Conservation (phyloP, 2,888 invertebrate species). For the Amphipyra berbera region DNA sequence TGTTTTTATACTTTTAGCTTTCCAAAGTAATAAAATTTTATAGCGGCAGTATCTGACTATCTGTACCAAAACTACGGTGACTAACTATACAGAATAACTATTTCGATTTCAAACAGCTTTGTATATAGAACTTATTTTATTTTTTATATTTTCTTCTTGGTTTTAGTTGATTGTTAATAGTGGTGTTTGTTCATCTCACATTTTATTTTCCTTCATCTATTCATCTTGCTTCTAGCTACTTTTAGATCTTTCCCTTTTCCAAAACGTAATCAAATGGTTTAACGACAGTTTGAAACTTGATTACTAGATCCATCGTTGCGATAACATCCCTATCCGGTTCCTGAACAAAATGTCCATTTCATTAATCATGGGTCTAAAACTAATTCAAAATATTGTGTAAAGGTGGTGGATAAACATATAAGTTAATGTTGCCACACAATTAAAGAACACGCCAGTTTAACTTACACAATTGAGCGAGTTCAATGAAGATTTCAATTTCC, state of each 20-base stretch:
- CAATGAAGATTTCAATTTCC: slow-evolving; percentile 3
- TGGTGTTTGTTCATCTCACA: slow-evolving; percentile 36
- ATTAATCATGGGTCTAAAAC: too few relatives aligned
- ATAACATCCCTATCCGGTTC: too few relatives aligned
- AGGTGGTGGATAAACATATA: neutral
- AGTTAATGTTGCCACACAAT: neutral
- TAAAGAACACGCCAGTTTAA: neutral
- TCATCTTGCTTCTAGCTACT: slow-evolving; percentile 50
- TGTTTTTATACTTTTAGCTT: slow-evolving; percentile 34
- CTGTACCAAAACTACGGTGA: slow-evolving; percentile 21
- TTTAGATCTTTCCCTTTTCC: slow-evolving; percentile 12
- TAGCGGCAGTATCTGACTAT: slow-evolving; percentile 22
- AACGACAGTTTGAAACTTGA: too few relatives aligned
- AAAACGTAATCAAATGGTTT: too few relatives aligned
- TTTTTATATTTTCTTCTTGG: slow-evolving; percentile 22
- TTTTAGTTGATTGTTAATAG: slow-evolving; percentile 29
- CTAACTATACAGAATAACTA: slow-evolving; percentile 23
- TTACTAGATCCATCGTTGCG: too few relatives aligned
- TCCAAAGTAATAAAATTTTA: slow-evolving; percentile 44
- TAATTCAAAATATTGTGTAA: too few relatives aligned
- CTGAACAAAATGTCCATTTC: neutral
- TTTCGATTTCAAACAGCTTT: slow-evolving; percentile 39
- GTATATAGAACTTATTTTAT: slow-evolving; percentile 33
- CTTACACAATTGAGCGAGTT: too few relatives aligned
- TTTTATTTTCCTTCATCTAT: slow-evolving; percentile 32